These are phyloP conservation scores for Sinelater perroti DNA, from an alignment of 2,888 invertebrate species.

Conservation along the genomic window DNA sequence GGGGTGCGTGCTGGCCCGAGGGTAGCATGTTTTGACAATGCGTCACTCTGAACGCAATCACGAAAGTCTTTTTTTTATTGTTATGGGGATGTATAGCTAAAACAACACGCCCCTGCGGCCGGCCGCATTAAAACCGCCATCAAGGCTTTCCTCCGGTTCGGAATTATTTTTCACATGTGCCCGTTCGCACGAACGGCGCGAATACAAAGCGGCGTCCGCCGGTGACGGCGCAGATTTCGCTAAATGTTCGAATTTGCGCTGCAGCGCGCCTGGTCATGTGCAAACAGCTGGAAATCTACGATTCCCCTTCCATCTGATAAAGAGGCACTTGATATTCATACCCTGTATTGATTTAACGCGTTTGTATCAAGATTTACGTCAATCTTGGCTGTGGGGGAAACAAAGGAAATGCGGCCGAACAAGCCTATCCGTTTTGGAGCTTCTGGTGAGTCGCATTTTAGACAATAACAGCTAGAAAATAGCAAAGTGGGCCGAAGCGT, in stretches of 20 bases:
- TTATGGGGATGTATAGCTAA: conserved; percentile 38
- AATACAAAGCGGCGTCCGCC: not conserved
- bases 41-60: conserved; percentile 53
- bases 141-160: conserved; percentile 11
- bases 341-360: conserved; percentile 50
- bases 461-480: no score
- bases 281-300: conserved; percentile 38
- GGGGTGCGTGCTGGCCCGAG: conserved; percentile 40
- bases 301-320: conserved; percentile 45
- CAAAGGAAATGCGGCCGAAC: conserved; percentile 31
- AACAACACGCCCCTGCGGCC: conserved; percentile 33
- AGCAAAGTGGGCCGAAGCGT: no score
- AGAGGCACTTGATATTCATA: conserved; percentile 49
- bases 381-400: conserved; percentile 42
- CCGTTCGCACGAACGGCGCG: not conserved
- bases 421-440: conserved; percentile 25
- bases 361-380: conserved; percentile 50
- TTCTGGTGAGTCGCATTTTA: conserved; percentile 23
- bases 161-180: conserved; percentile 20
- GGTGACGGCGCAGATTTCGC: conserved; percentile 22
- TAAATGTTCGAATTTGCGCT: conserved; percentile 37
- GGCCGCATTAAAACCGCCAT: conserved; percentile 32
- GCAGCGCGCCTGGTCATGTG: conserved; percentile 31
- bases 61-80: conserved; percentile 45
- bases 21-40: conserved; percentile 53